Percentiles rank a stretch among this genome's conserved stretches.
phyloP scores from a whole-genome alignment of 2,113 vertebrate genomes.

The Corythaeola cristata region DNA sequence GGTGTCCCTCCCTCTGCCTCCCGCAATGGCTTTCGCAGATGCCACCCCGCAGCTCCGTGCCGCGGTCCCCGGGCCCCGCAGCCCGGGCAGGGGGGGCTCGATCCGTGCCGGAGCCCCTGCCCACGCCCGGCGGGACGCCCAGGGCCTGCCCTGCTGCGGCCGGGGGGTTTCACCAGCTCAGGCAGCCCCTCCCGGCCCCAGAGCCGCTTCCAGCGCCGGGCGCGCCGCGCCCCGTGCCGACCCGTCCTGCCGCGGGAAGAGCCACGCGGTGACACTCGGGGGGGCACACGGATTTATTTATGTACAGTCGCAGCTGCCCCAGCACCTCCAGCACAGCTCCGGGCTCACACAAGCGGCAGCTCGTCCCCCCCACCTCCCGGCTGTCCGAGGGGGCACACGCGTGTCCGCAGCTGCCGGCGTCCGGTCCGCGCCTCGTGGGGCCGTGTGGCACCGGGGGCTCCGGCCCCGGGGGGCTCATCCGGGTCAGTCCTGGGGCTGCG shows the following conservation, averaged over 20 bases:
- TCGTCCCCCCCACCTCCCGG: neutral
- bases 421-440: rapidly evolving
- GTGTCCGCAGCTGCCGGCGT: rapidly evolving
- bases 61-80: neutral
- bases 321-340: neutral
- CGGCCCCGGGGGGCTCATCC: rapidly evolving
- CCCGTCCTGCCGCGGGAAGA: neutral
- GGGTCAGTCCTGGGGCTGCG: conserved; percentile 26
- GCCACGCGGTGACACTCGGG: neutral
- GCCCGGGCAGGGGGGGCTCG: rapidly evolving
- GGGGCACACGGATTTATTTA: conserved; percentile 41
- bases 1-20: neutral
- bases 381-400: rapidly evolving
- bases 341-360: neutral
- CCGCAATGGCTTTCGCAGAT: neutral
- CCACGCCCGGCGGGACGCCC: neutral
- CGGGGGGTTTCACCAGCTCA: no score
- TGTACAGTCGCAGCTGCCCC: neutral
- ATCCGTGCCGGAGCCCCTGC: rapidly evolving
- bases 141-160: neutral
- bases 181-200: neutral
- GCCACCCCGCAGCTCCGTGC: rapidly evolving
- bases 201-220: rapidly evolving
- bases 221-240: neutral
- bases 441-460: neutral